Evolutionary conservation across 2,797 vertebrate genomes (phyloP).

Genomic region (Myotis planiceps): DNA sequence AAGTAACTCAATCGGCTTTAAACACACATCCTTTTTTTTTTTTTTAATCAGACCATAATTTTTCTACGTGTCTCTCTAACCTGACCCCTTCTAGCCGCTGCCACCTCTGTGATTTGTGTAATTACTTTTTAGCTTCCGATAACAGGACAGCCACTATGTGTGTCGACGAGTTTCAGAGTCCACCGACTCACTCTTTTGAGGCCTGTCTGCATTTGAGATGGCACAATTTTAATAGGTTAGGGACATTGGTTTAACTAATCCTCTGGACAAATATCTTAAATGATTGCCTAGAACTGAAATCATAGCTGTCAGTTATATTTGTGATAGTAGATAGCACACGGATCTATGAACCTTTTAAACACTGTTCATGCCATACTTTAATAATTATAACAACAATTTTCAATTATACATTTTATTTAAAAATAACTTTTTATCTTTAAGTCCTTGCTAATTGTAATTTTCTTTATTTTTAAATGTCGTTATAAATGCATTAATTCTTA

Average conservation of each 20-base stretch:
- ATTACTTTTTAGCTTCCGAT: conserved; percentile 61
- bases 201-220: conserved; percentile 7
- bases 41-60: conserved; percentile 60
- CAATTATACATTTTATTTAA: neutral
- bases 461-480: neutral
- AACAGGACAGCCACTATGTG: conserved; percentile 38
- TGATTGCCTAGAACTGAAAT: neutral
- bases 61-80: conserved; percentile 75
- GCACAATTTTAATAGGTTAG: neutral
- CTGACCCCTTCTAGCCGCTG: conserved; percentile 53
- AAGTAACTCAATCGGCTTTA: conserved; percentile 83
- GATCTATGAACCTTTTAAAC: neutral
- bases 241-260: conserved; percentile 6
- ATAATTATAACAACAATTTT: neutral
- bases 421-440: neutral
- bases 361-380: neutral
- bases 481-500: neutral
- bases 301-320: neutral
- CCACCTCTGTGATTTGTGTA: conserved; percentile 69
- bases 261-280: neutral
- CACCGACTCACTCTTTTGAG: conserved; percentile 29
- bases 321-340: neutral
- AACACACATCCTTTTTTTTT: conserved; percentile 62
- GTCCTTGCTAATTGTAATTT: neutral
- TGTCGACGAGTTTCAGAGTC: neutral